Evolutionary conservation across 2,888 invertebrate genomes (phyloP), one percentile per base, ranked within the genome.

Genomic region (Hemistola chrysoprasaria): DNA sequence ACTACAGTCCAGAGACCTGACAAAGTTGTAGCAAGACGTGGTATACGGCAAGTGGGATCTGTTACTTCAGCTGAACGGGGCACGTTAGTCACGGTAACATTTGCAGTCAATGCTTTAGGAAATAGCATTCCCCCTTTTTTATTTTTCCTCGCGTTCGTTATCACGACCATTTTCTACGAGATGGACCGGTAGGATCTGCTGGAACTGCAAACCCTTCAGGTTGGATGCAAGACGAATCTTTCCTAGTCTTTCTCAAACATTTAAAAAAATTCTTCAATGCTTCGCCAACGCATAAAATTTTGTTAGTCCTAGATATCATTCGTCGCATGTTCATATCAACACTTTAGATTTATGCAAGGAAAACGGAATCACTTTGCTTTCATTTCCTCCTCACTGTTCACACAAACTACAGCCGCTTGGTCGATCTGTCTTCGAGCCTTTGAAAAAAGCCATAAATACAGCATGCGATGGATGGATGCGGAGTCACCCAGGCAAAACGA

Each of bases 31-130:
- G 50, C 57, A 4, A 45, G 43, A 33, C 29, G 40, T 8, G 57
- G 54, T 0, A 8, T 5, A 0, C 42, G 50, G 6, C 68, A 72
- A 46, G 67, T 75, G 0, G 69, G 67, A 6, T 47, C 67, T 32
- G 6, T 71, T 0, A 68, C 68, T 2, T 71, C 71, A n/a, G 65
- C 61, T 0, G 75, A 78, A 51, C 50, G 69, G 16, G 73, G 73
- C 0, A 64, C 67, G 6, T 41, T 64, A 5, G 60, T 65, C 0
- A 67, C 69, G 48, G 47, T 76, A 22, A 56, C 63, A 5, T 46
- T 53, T 35, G 71, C 72, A 16, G 62, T 56, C 3, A 64, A 62
- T 23, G 66, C 64, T 0, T 3, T 62, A 0, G 65, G 67, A 3
- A 66, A 68, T 46, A 20, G 38, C 1, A 41, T 70, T 7, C 65